Conservation (phyloP, 2,113 vertebrate species). For the Vulpes vulpes region DNA sequence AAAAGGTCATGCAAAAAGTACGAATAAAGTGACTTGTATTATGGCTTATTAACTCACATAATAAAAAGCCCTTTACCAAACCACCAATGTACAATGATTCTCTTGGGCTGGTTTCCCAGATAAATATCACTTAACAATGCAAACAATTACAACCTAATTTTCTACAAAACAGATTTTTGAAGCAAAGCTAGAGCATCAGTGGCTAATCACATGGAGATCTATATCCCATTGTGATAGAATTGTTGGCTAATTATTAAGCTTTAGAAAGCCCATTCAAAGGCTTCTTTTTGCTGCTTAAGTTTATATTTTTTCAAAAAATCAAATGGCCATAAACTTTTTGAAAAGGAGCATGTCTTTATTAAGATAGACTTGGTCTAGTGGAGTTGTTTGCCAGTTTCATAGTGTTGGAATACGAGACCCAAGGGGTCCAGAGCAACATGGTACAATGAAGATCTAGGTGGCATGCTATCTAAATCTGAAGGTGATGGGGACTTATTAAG, state of each 20-base stretch:
- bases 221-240: neutral
- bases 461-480: neutral
- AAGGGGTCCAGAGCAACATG: neutral
- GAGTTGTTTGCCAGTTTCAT: neutral
- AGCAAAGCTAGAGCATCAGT: neutral
- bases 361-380: neutral
- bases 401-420: neutral
- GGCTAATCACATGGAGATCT: neutral
- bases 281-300: neutral
- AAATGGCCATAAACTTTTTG: neutral
- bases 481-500: neutral
- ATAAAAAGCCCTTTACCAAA: conserved; percentile 16
- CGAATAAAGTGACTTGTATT: neutral
- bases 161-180: conserved; percentile 16
- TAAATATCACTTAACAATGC: neutral
- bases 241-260: conserved; percentile 4
- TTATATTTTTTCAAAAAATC: neutral
- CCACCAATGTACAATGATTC: neutral
- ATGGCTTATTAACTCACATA: conserved; percentile 8
- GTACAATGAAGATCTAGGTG: neutral
- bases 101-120: neutral
- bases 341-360: conserved; percentile 35
- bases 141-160: neutral
- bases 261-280: neutral
- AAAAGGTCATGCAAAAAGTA: neutral